Percentiles rank a stretch among this genome's conserved stretches.
Conservation (phyloP, 1,140 invertebrate genomes). For the Bombus affinis region DNA sequence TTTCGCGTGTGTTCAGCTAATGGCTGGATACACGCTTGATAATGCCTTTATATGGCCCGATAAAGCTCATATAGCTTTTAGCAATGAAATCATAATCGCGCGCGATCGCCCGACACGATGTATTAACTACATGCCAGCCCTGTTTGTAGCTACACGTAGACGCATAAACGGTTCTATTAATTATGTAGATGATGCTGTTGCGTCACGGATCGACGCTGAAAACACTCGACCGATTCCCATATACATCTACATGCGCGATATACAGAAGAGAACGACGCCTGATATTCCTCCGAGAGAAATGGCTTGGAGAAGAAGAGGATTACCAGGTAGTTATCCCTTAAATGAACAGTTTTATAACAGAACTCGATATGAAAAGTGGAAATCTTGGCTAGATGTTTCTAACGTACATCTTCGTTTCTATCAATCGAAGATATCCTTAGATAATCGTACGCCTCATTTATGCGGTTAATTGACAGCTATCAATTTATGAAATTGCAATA, state of each 20-base stretch:
- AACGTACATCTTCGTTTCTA: background rate
- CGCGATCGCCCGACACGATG: slow-evolving; percentile 63
- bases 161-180: slow-evolving; percentile 72
- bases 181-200: slow-evolving; percentile 71
- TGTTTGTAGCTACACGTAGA: slow-evolving; percentile 70
- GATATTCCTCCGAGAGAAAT: background rate
- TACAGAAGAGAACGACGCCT: background rate
- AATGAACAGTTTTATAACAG: slow-evolving; percentile 2
- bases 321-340: background rate
- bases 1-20: slow-evolving; percentile 32
- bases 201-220: slow-evolving; percentile 41
- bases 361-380: slow-evolving; percentile 1
- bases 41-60: slow-evolving; percentile 45
- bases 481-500: background rate
- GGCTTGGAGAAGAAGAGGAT: background rate
- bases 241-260: slow-evolving; percentile 17
- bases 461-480: background rate
- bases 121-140: slow-evolving; percentile 73
- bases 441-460: background rate
- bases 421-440: background rate
- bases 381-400: too few species aligned
- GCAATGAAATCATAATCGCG: slow-evolving; percentile 70
- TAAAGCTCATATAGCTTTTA: slow-evolving; percentile 61
- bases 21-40: slow-evolving; percentile 47
- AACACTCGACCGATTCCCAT: slow-evolving; percentile 33